Evolutionary conservation across 2,113 vertebrate species (phyloP), one percentile per base, ranked within the genome.

Genomic region (Conger conger): DNA sequence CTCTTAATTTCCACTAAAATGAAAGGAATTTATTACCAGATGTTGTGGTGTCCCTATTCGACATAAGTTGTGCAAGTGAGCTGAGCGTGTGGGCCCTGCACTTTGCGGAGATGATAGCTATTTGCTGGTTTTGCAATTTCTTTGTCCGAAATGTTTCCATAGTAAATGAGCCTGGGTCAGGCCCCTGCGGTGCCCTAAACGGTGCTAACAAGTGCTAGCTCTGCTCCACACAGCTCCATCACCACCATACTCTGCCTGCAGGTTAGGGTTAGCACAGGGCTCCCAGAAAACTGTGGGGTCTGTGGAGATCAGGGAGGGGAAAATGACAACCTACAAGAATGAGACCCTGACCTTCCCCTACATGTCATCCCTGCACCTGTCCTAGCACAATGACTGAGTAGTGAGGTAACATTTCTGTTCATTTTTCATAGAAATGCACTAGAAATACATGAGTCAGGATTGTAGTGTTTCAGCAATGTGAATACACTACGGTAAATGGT

Each of bases 261-360:
- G 1, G 35, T 84, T 86, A 80, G 89, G 91, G 30, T 82, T 68
- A 85, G 86, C 78, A 87, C 88, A 57, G 87, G 86, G 80, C 85
- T 84, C 89, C 90, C 86, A 7, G 40, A 91, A 93, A 93, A 91
- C 91, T 89, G 79, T 20, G 4, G 89, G 90, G 88, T 93, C 90
- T 79, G 76, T 54, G 42, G 85, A 93, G 91, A 95, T 94, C 93
- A 91, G 88, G 79, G 83, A 85, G 88, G 83, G 89, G 89, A 89
- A 83, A 90, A 88, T 87, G 88, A 91, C 89, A 91, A 91, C 87
- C 87, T 16, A 45, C 85, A 87, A 4, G 8, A 73, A 13, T 73
- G 68, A 4, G 57, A 23, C 18, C 23, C 57, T 63, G 57, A 63
- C 2, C 57, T 23, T 20, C 79, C 38, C 38, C 3, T 17, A 15